Base-by-base conservation (phyloP, 2,113 vertebrate genomes). In the Oostethus manadensis region DNA sequence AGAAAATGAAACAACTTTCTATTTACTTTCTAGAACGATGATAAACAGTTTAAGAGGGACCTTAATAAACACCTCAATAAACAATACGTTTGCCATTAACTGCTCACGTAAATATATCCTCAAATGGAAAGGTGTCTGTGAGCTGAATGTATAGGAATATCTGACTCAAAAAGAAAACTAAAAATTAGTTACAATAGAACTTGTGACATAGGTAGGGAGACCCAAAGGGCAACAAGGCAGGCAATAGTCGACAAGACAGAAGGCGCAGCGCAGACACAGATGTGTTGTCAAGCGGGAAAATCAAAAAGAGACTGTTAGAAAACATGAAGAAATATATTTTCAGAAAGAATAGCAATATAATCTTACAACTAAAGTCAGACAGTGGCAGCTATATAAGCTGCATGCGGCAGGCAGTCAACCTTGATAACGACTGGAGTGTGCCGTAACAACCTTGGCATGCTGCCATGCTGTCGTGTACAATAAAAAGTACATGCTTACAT, bases 361-460 rank as follows among this genome's bases (percentile, higher is more conserved):
- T 21, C 22, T 23, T 16, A 7, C 13, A 23, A 50, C 13, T 15
- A 26, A 22, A 50, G 8, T 1, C 20, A 21, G 48, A 22, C 11
- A 38, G 47, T 26, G 51, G 55, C 11, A 42, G 38, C n/a, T 20
- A 51, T 46, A 57, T 26, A 6, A 23, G 35, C 62, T 35, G n/a
- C 51, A 40, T 21, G 35, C 44, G 66, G 20, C 21, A 22, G 22
- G 48, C 43, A 26, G 48, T 76, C 70, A 73, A 65, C 79, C 71
- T 83, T 74, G 77, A 76, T 80, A 75, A 79, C 50, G 69, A 74
- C 80, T 70, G 70, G 60, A 71, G 47, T 17, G 5, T 45, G 4
- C 48, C 58, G 49, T 51, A 64, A 55, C 64, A 78, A 79, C 72
- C 79, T 78, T 79, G 74, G 68, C 64, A 64, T 9, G 29, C 51